Base-by-base conservation (phyloP, 2,113 vertebrate species). In the Otolemur garnettii region DNA sequence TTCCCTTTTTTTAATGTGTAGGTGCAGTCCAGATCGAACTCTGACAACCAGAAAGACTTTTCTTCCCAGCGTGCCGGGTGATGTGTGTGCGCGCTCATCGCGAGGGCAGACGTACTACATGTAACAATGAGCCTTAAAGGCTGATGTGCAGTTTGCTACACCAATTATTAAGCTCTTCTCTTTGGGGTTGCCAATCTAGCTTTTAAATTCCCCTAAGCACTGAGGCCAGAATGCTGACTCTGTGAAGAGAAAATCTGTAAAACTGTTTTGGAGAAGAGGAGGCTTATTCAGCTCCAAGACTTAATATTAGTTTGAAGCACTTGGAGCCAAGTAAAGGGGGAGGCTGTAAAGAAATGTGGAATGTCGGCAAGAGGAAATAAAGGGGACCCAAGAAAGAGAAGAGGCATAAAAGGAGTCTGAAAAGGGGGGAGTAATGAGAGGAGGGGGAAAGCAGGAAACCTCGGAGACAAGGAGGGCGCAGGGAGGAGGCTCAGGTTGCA, bases 351-450 rank as follows among this genome's bases (percentile, higher is more conserved):
- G 96, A 81, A 96, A 68, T 28, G 81, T 57, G 91, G 96, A 93
- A 95, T 94, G 95, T 42, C 69, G 95, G 71, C 96, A 71, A 82
- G 69, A 94, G 89, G 96, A 95, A 96, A 96, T 90, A 94, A 81
- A 92, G 13, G 57, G 45, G 89, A 87, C 83, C 3, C 59, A 93
- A 84, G 91, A 87, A 88, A 62, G 62, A 87, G 69, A 72, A 82
- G 84, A 90, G 35, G 33, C 75, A 72, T 89, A 95, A 92, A 97
- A 96, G 53, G 89, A 53, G 35, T 81, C 94, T 42, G 88, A 91
- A 75, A 87, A 94, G 94, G 86, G 68, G 93, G 96, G 94, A 96
- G 94, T 91, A 88, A 96, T 97, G 94, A 96, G 94, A 92, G 85
- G 94, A 57, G 81, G 74, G 93, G 92, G 74, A 45, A 1, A 64